A percentile compares a stretch with the other conserved stretches of the same genome.
These are phyloP conservation scores for Amazona vittata DNA, from an alignment of 2,113 vertebrate species.

Conservation along the genomic window DNA sequence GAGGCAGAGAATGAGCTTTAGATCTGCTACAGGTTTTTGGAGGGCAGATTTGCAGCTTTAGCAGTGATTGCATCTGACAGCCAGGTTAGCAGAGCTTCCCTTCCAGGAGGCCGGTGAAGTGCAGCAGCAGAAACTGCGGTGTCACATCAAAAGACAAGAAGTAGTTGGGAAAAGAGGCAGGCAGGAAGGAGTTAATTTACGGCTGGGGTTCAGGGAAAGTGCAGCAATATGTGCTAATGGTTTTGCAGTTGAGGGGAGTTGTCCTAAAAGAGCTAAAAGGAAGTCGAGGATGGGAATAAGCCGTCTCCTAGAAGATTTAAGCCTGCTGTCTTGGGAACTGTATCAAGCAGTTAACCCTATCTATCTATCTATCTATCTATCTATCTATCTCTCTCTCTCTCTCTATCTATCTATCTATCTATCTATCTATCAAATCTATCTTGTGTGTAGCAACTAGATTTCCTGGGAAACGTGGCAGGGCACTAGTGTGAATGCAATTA, in stretches of 20 bases:
- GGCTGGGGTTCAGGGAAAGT: slow-evolving; percentile 52
- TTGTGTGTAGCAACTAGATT: slow-evolving; percentile 13
- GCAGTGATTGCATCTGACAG: slow-evolving; percentile 5
- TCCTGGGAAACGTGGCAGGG: slow-evolving; percentile 31
- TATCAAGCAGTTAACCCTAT: background rate
- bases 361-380: accelerated
- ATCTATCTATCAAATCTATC: background rate
- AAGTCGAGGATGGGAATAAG: slow-evolving; percentile 15
- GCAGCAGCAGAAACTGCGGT: background rate
- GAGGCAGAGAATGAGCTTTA: slow-evolving; percentile 10
- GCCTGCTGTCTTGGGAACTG: slow-evolving; percentile 17
- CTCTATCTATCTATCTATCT: background rate
- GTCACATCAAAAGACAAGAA: background rate
- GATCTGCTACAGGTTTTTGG: background rate
- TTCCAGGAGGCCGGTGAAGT: background rate
- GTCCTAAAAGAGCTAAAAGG: slow-evolving; percentile 6
- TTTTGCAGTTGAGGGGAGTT: slow-evolving; percentile 28
- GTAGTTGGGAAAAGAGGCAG: background rate
- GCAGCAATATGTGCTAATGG: slow-evolving; percentile 10
- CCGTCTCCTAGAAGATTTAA: slow-evolving; percentile 26
- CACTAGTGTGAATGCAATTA: background rate
- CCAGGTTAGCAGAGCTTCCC: slow-evolving; percentile 17
- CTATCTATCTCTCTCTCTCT: background rate
- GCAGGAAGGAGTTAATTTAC: slow-evolving; percentile 38
- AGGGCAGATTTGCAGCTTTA: background rate